Evolutionary conservation across 2,113 vertebrate genomes (phyloP), one percentile per base, ranked within the genome.

Genomic region (Chaenocephalus aceratus): DNA sequence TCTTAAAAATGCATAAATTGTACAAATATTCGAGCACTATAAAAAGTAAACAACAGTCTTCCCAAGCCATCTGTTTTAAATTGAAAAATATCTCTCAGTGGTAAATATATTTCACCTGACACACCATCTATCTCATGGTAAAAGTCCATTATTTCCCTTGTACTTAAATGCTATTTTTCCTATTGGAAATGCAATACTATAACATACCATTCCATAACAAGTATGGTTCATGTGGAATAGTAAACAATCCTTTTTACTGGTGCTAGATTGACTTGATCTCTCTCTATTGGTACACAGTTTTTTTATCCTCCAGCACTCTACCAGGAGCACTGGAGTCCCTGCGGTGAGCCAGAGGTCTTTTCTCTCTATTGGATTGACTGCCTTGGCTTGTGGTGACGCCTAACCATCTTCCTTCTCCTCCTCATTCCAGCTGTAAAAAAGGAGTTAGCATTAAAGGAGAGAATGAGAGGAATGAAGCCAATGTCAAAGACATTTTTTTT

Each of bases 1-100:
- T 75, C 76, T 88, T 54, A 51, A 6, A 85, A 88, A 94, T 89
- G 74, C 87, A 93, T 94, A 91, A 74, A 83, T 82, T 85, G 10
- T 78, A 79, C 14, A 68, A 86, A 93, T 21, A 88, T 89, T 75
- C 56, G 48, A 95, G 89, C 82, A 93, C 92, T 80, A 80, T 68
- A 76, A 77, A 66, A 87, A 80, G 67, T 79, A 71, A 90, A 88
- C 44, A 84, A 74, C 93, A 79, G 66, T 54, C n/a, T 73, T 79
- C 58, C 75, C 45, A 74, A 81, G 52, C 49, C 66, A 66, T 76
- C 54, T 54, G 41, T 84, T 83, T 59, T 75, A 72, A 83, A 67
- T 34, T 53, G 16, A 82, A 69, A 13, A 62, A 76, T 52, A 45
- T 76, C 62, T 89, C 76, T 89, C 74, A 61, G 44, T 62, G 41